Evolutionary conservation across 2,888 invertebrate genomes (phyloP), one percentile per base, ranked within the genome.

Genomic region (Chrysodeixis includens): DNA sequence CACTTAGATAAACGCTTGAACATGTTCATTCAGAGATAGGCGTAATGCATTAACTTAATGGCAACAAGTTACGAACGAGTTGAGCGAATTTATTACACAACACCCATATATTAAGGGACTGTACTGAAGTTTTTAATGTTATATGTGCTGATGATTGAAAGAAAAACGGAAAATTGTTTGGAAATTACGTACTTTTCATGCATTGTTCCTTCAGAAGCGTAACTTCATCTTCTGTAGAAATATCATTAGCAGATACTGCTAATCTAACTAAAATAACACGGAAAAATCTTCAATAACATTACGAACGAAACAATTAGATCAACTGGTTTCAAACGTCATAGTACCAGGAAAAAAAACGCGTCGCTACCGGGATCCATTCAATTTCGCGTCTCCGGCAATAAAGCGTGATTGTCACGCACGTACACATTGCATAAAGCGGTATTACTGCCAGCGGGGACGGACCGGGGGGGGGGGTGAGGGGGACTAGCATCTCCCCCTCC

Each of bases 371-470:
- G 84, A 87, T 86, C 90, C 91, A 92, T 92, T 92, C 91, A 92
- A 90, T 92, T 92, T 89, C 84, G 86, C 89, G 88, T 90, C 89
- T 86, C 83, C 79, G 69, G 88, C 92, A 89, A 92, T 93, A 92
- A 92, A 91, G 92, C 89, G 92, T 87, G 93, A 93, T 92, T 91
- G 94, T 92, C 93, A 94, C 95, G 95, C 95, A 95, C 95, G 95
- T 93, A 93, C 90, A 89, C 88, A 83, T 88, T 88, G 91, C 92
- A 90, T 90, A 88, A 88, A 89, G 87, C 84, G 87, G 86, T 83
- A 88, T 88, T 88, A 89, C 81, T 65, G 80, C 69, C 65, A 68
- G 63, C 66, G 76, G 76, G 69, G 46, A 18, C 46, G 35, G 40
- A 59, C 65, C 67, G 58, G 65, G 62, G 65, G 61, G 67, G 57